phyloP scores from a whole-genome alignment of 2,113 vertebrate species.

The Galbula dea region DNA sequence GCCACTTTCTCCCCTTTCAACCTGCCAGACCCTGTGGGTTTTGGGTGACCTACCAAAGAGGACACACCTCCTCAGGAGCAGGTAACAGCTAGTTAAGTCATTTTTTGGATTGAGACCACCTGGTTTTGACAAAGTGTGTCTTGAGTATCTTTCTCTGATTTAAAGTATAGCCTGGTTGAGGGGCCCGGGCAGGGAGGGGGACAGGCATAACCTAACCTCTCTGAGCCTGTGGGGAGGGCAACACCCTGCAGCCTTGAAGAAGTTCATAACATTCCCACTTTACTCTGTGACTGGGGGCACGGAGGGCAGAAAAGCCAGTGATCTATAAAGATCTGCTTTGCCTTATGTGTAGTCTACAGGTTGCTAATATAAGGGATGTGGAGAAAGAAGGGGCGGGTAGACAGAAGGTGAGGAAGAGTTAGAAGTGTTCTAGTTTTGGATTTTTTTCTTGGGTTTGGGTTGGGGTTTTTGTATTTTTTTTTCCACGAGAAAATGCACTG shows the following conservation, averaged over 20 bases:
- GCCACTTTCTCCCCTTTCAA: conserved; percentile 64
- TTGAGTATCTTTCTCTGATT: not conserved
- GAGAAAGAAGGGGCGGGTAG: not conserved
- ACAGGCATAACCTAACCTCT: not conserved
- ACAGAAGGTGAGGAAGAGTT: not conserved
- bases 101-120: not conserved
- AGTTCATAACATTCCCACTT: not conserved
- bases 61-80: not conserved
- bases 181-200: not conserved
- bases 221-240: not conserved
- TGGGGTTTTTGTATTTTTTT: too few relatives aligned
- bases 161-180: not conserved
- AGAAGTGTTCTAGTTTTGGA: not conserved
- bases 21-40: conserved; percentile 75
- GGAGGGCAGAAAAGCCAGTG: not conserved
- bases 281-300: not conserved
- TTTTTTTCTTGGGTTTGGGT: too few relatives aligned
- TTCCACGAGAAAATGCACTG: not conserved
- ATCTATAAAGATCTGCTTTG: not conserved
- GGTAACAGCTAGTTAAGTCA: conserved; percentile 51
- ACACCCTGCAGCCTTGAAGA: not conserved
- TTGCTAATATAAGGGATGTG: not conserved
- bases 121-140: not conserved
- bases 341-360: not conserved
- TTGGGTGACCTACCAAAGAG: conserved; percentile 66